Evolutionary conservation across 2,113 vertebrate species (phyloP).

Genomic region (Corythoichthys intestinalis): DNA sequence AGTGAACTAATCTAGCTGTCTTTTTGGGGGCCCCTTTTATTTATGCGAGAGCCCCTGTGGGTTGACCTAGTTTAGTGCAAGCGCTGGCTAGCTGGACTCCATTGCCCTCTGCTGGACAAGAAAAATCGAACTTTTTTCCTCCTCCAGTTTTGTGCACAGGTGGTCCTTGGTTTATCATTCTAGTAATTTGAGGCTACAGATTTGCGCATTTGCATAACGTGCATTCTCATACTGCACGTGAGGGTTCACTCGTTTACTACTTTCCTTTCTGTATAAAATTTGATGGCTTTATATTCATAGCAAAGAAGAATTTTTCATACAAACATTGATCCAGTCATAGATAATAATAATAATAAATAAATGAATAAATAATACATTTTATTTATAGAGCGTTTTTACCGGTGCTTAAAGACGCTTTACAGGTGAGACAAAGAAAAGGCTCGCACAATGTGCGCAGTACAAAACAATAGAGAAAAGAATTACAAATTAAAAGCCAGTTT

Average conservation of each 20-base stretch:
- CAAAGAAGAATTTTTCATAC: not conserved
- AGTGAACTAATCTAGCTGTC: slow-evolving; percentile 1
- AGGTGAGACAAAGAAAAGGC: no score
- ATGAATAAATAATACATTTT: no score
- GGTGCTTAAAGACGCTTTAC: no score
- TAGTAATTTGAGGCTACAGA: not conserved
- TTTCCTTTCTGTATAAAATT: not conserved
- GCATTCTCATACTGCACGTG: not conserved
- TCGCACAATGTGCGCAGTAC: no score
- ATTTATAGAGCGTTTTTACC: no score
- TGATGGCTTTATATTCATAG: not conserved
- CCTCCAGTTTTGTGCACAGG: not conserved
- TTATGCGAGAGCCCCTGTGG: slow-evolving; percentile 12
- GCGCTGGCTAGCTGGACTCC: slow-evolving; percentile 4
- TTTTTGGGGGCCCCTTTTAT: slow-evolving; percentile 15
- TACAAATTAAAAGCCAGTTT: no score
- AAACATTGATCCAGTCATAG: not conserved
- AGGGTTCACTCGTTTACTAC: not conserved
- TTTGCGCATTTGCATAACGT: not conserved
- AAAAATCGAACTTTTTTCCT: not conserved
- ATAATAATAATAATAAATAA: no score
- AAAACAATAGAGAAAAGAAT: no score
- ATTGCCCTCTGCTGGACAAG: slow-evolving; percentile 55
- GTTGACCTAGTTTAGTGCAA: slow-evolving; percentile 37
- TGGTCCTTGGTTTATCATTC: not conserved